Evolutionary conservation across 2,797 vertebrate species (phyloP).

Genomic region (Gymnocypris eckloni): DNA sequence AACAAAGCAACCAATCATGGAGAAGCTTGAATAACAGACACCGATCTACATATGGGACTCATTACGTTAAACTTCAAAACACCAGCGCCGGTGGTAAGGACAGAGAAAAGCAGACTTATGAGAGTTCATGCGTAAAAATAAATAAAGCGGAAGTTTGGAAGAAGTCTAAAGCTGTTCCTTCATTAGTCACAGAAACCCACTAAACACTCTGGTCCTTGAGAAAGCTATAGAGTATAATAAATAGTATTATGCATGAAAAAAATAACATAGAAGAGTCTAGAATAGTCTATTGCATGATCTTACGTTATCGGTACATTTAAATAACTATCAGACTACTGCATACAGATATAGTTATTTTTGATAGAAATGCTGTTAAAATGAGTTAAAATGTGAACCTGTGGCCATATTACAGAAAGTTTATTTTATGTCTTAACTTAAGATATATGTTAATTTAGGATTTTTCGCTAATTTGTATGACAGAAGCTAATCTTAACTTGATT

Average conservation of each 20-base stretch:
- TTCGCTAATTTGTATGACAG: no score
- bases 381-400: no score
- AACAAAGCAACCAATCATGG: background rate
- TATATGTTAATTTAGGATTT: no score
- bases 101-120: constrained; percentile 75
- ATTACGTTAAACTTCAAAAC: constrained; percentile 18
- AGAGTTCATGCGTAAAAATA: constrained; percentile 44
- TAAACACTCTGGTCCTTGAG: background rate
- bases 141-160: background rate
- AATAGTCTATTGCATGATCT: background rate
- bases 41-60: constrained; percentile 6
- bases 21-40: constrained; percentile 14
- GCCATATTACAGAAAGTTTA: no score
- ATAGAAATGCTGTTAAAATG: no score
- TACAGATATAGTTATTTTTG: no score
- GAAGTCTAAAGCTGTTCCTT: constrained; percentile 5
- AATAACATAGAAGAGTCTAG: background rate
- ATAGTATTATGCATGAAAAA: no score
- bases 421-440: no score
- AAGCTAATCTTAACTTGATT: no score
- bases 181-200: background rate
- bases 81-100: constrained; percentile 64
- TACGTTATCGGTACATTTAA: background rate
- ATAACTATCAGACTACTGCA: no score
- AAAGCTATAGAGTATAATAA: background rate